Evolutionary conservation across 2,888 invertebrate genomes (phyloP).

Genomic region (Gnatocerus cornutus): DNA sequence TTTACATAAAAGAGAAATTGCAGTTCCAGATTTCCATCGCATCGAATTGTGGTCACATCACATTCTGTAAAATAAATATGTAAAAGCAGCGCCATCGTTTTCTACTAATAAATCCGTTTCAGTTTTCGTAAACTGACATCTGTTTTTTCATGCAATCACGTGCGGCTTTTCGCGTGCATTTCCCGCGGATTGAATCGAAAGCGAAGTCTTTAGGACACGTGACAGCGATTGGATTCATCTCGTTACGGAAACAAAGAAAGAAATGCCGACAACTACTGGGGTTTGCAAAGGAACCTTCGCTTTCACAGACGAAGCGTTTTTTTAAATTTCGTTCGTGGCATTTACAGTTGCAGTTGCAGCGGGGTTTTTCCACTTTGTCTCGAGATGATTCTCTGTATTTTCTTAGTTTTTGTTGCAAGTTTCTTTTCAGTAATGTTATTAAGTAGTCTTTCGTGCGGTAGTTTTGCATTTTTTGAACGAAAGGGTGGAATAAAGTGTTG

Average conservation of each 20-base stretch:
- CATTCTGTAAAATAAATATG: slow-evolving; percentile 49
- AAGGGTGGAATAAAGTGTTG: slow-evolving; percentile 37
- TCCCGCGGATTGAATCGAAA: slow-evolving; percentile 49
- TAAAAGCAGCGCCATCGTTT: slow-evolving; percentile 46
- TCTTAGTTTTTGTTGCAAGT: slow-evolving; percentile 32
- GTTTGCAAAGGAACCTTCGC: slow-evolving; percentile 37
- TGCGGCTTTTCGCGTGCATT: slow-evolving; percentile 38
- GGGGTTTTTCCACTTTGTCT: slow-evolving; percentile 1
- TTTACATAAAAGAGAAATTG: slow-evolving; percentile 51
- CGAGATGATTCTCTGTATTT: slow-evolving; percentile 18
- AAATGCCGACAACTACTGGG: slow-evolving; percentile 42
- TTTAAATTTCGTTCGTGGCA: slow-evolving; percentile 30
- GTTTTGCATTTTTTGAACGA: slow-evolving; percentile 38
- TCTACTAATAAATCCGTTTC: slow-evolving; percentile 52
- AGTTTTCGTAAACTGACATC: slow-evolving; percentile 29
- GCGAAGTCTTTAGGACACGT: slow-evolving; percentile 51
- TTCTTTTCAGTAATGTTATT: slow-evolving; percentile 40
- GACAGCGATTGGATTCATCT: slow-evolving; percentile 43
- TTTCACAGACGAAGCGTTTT: slow-evolving; percentile 38
- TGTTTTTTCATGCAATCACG: slow-evolving; percentile 33
- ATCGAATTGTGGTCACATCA: slow-evolving; percentile 52
- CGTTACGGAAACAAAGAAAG: slow-evolving; percentile 38
- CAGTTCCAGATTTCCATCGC: slow-evolving; percentile 49
- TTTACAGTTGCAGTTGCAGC: slow-evolving; percentile 29
- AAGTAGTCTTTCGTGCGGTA: slow-evolving; percentile 40